These are phyloP conservation scores for Zingel zingel DNA, from an alignment of 2,113 vertebrate species.

Conservation along the genomic window DNA sequence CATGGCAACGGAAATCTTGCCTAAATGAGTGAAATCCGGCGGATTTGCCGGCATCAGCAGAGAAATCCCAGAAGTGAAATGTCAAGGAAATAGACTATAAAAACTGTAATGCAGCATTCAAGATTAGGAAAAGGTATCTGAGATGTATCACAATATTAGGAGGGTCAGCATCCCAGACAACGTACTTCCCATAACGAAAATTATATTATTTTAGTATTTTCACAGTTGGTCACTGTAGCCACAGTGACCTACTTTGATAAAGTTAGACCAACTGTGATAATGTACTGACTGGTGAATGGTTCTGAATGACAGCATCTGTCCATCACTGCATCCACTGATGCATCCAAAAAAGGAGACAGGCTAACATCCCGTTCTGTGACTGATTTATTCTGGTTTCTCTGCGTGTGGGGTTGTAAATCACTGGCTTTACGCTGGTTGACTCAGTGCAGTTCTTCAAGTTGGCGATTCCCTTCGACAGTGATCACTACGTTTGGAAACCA, in stretches of 20 bases:
- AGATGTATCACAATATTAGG: not conserved
- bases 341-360: not conserved
- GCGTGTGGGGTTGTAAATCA: conserved; percentile 44
- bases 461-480: conserved; percentile 33
- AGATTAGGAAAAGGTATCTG: not conserved
- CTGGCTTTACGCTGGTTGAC: conserved; percentile 25
- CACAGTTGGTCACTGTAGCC: not conserved
- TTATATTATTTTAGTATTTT: not conserved
- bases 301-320: not conserved
- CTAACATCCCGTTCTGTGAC: not conserved
- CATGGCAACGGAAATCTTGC: too few relatives aligned
- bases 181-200: fast-evolving
- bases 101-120: not conserved
- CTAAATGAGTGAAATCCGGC: too few relatives aligned
- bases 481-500: conserved; percentile 42
- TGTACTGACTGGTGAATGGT: not conserved
- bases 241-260: not conserved
- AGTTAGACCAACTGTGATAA: not conserved
- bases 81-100: too few relatives aligned
- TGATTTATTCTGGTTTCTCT: conserved; percentile 1
- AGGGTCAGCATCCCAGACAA: not conserved
- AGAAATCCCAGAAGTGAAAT: too few relatives aligned
- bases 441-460: conserved; percentile 14
- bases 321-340: not conserved
- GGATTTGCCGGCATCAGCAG: too few relatives aligned